A percentile compares a stretch with the other conserved stretches of the same genome.
Conservation (phyloP, 1,140 invertebrate species). For the Sitodiplosis mosellana region DNA sequence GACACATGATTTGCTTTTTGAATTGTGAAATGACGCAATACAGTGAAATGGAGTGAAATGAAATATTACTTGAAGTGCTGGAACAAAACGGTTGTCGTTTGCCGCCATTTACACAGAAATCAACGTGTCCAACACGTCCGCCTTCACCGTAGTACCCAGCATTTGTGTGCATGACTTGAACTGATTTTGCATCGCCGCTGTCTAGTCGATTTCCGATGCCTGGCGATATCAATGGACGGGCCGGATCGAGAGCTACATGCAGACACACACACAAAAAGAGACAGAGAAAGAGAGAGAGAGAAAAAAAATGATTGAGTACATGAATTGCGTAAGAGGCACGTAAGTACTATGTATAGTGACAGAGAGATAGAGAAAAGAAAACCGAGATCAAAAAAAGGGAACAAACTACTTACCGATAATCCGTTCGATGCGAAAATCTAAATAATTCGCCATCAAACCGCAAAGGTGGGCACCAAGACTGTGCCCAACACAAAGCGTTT, state of each 20-base stretch:
- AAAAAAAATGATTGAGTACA: too few relatives aligned
- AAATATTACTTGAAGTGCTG: constrained; percentile 33
- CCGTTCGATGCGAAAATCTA: constrained; percentile 37
- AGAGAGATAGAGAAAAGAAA: background rate
- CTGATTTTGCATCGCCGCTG: constrained; percentile 46
- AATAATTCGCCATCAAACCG: constrained; percentile 46
- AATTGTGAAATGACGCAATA: too few relatives aligned
- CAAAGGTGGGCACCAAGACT: constrained; percentile 57
- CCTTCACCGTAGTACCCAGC: constrained; percentile 53
- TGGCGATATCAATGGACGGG: constrained; percentile 42
- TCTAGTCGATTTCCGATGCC: constrained; percentile 39
- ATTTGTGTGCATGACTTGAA: constrained; percentile 57
- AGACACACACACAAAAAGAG: too few relatives aligned
- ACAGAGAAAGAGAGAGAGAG: too few relatives aligned
- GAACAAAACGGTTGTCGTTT: constrained; percentile 50
- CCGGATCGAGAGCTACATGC: constrained; percentile 44
- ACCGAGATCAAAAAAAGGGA: background rate
- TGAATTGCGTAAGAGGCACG: background rate
- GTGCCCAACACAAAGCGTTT: constrained; percentile 52
- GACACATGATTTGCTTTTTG: background rate
- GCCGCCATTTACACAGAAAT: constrained; percentile 59
- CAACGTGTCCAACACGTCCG: constrained; percentile 45
- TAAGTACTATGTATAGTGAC: background rate
- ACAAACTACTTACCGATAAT: constrained; percentile 34
- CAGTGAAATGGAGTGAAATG: background rate